Percentiles rank a stretch among this genome's conserved stretches.
phyloP scores from a whole-genome alignment of 1,140 invertebrate species.

The Microplitis demolitor region DNA sequence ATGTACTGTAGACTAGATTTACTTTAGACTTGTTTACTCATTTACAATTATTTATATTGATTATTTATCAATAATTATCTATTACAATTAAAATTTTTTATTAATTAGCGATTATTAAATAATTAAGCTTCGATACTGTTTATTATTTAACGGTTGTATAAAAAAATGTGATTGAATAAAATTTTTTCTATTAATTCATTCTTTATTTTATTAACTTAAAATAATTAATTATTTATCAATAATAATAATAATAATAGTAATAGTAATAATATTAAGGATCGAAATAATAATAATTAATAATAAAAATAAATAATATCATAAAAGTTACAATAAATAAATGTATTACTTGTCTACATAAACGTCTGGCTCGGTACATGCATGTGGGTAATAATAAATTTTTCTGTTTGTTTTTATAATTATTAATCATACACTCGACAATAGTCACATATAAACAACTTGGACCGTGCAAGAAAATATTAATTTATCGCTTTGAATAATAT shows the following conservation, averaged over 20 bases:
- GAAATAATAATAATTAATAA: not conserved
- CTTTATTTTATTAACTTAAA: too few species aligned
- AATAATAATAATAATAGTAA: not conserved
- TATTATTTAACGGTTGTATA: too few species aligned
- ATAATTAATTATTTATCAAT: not conserved
- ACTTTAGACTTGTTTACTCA: too few species aligned
- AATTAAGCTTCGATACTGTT: too few species aligned
- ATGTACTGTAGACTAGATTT: too few species aligned
- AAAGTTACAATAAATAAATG: conserved; percentile 42
- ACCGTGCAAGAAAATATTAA: conserved; percentile 24
- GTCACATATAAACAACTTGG: conserved; percentile 41
- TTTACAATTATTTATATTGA: too few species aligned
- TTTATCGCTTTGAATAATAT: conserved; percentile 27
- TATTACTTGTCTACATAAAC: conserved; percentile 40
- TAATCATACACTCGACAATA: conserved; percentile 35
- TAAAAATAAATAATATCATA: conserved; percentile 9
- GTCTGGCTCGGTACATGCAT: conserved; percentile 42
- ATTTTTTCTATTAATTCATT: too few species aligned
- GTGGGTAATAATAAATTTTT: conserved; percentile 17
- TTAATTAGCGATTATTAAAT: too few species aligned
- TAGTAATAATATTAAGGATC: not conserved
- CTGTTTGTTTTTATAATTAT: too few species aligned
- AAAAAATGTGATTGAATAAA: too few species aligned
- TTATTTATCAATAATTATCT: too few species aligned
- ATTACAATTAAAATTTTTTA: too few species aligned